Evolutionary conservation across 2,113 vertebrate species (phyloP).

Genomic region (Proteles cristata): DNA sequence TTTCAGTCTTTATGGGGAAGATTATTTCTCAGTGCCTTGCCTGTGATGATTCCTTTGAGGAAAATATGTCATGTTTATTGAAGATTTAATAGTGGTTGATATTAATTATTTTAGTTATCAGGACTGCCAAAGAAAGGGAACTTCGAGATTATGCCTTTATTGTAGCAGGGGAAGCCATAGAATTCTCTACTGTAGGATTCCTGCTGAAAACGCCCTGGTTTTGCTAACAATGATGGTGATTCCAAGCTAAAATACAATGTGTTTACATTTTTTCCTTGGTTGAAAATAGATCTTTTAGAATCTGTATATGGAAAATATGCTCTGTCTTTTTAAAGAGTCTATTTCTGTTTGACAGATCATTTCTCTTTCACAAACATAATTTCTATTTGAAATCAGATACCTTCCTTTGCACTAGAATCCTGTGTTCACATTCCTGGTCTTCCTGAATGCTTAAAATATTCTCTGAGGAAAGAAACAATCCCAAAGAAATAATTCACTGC

Average conservation of each 20-base stretch:
- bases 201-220: background rate
- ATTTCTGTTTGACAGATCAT: slow-evolving; percentile 43
- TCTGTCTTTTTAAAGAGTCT: background rate
- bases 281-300: slow-evolving; percentile 17
- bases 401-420: slow-evolving; percentile 34
- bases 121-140: background rate
- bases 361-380: slow-evolving; percentile 54
- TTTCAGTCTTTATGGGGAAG: background rate
- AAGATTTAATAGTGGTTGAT: background rate
- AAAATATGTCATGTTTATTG: background rate
- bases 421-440: background rate
- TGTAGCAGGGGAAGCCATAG: background rate
- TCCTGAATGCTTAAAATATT: slow-evolving; percentile 60
- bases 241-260: background rate
- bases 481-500: slow-evolving; percentile 56
- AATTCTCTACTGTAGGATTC: background rate
- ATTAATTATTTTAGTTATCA: slow-evolving; percentile 3
- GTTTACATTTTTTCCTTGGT: background rate
- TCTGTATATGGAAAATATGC: background rate
- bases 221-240: background rate
- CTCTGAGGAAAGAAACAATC: slow-evolving; percentile 37
- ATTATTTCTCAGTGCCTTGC: background rate
- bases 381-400: slow-evolving; percentile 57
- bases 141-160: background rate
- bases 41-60: background rate